Conservation (phyloP, 2,888 invertebrate species). For the Eristalis intricaria region DNA sequence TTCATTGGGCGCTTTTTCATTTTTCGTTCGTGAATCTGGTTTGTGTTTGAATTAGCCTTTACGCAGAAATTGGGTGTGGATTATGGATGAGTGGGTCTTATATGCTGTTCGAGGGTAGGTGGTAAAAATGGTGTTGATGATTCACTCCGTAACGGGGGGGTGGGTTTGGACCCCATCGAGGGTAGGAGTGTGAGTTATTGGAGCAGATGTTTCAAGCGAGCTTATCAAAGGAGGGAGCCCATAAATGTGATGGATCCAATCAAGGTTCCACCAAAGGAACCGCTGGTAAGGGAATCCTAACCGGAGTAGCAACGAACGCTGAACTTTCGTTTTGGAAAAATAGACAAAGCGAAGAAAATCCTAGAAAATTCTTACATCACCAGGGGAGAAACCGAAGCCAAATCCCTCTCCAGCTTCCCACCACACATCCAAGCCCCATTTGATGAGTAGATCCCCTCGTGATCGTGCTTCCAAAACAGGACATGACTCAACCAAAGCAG, state of each 20-base stretch:
- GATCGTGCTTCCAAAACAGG: neutral
- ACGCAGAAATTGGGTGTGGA: conserved; percentile 13
- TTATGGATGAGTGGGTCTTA: neutral
- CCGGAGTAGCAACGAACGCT: too few relatives aligned
- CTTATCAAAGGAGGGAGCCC: neutral
- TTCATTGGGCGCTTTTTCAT: conserved; percentile 1
- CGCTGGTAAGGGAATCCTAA: too few relatives aligned
- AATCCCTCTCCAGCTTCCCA: neutral
- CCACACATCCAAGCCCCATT: neutral
- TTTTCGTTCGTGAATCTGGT: neutral
- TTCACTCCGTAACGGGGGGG: neutral
- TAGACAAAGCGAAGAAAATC: too few relatives aligned
- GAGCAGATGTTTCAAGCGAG: neutral
- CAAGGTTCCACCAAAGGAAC: too few relatives aligned
- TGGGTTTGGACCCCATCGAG: too few relatives aligned
- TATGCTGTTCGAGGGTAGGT: neutral
- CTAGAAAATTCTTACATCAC: too few relatives aligned
- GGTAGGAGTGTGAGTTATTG: neutral
- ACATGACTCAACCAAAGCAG: neutral
- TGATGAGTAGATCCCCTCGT: neutral
- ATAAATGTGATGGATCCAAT: too few relatives aligned
- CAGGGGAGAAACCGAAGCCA: too few relatives aligned
- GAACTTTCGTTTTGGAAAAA: too few relatives aligned
- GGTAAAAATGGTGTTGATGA: neutral
- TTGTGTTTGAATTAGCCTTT: neutral